phyloP scores from a whole-genome alignment of 2,113 vertebrate species.

The Corythornis madagascariensis region DNA sequence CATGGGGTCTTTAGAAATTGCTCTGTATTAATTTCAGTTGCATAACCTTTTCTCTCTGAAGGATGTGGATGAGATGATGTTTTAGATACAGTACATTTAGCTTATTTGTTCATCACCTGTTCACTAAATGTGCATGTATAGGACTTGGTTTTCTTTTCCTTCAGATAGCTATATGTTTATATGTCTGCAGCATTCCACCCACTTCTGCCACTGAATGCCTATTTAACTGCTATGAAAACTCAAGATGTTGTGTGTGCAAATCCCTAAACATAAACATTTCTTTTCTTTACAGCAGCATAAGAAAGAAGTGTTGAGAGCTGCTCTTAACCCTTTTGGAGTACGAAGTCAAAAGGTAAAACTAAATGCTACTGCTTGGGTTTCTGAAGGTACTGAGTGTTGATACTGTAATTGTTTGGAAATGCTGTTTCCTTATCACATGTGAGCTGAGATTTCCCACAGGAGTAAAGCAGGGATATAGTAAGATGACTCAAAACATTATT shows the following conservation, averaged over 20 bases:
- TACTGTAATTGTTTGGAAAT: not conserved
- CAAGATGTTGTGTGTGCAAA: slow-evolving; percentile 10
- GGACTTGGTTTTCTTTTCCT: slow-evolving; percentile 46
- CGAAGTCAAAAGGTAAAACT: slow-evolving; percentile 71
- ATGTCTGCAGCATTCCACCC: slow-evolving; percentile 34
- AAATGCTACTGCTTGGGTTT: not conserved
- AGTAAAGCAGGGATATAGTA: not conserved
- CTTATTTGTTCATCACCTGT: not conserved
- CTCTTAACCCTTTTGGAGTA: slow-evolving; percentile 67
- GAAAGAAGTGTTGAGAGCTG: slow-evolving; percentile 73
- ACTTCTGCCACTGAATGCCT: slow-evolving; percentile 12
- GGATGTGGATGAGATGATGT: not conserved
- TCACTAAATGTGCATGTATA: not conserved
- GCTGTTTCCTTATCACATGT: not conserved
- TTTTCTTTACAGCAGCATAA: slow-evolving; percentile 68
- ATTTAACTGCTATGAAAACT: slow-evolving; percentile 56
- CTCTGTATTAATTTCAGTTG: not conserved
- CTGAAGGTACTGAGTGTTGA: not conserved
- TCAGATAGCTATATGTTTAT: slow-evolving; percentile 51
- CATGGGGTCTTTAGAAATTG: not conserved
- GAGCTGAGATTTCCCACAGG: slow-evolving; percentile 31
- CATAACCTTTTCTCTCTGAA: not conserved
- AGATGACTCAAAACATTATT: slow-evolving; percentile 17
- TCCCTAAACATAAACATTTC: slow-evolving; percentile 62
- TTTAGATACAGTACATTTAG: not conserved